Conservation (phyloP, 2,113 vertebrate species). For the Spea bombifrons region DNA sequence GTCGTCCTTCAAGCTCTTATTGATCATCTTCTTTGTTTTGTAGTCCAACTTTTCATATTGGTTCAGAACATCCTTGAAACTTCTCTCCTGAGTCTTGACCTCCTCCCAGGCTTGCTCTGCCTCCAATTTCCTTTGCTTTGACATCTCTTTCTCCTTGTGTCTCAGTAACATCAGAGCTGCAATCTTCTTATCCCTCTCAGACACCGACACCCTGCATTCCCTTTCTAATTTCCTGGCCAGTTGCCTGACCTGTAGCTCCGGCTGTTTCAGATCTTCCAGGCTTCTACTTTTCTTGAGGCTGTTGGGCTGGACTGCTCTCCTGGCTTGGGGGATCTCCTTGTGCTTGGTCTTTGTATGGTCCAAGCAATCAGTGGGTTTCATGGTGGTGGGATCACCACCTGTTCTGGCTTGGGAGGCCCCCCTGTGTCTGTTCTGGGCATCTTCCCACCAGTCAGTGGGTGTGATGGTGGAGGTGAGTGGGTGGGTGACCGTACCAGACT, state of each 20-base stretch:
- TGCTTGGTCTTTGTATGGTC: background rate
- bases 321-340: no score
- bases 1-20: constrained; percentile 47
- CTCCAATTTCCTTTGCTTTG: constrained; percentile 55
- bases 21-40: constrained; percentile 43
- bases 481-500: background rate
- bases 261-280: background rate
- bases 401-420: constrained; percentile 11
- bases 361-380: no score
- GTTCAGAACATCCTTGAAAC: constrained; percentile 55
- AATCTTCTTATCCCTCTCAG: constrained; percentile 73
- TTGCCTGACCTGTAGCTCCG: background rate
- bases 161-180: constrained; percentile 74
- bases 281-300: background rate
- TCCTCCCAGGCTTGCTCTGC: constrained; percentile 65
- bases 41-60: constrained; percentile 21
- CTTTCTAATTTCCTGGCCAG: background rate
- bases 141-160: constrained; percentile 64
- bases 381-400: background rate
- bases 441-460: background rate
- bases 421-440: background rate
- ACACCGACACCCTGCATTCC: constrained; percentile 60
- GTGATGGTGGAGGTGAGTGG: background rate
- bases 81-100: constrained; percentile 57
- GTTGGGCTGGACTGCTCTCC: background rate